phyloP scores from a whole-genome alignment of 1,140 invertebrate species.

The Goniozus legneri region DNA sequence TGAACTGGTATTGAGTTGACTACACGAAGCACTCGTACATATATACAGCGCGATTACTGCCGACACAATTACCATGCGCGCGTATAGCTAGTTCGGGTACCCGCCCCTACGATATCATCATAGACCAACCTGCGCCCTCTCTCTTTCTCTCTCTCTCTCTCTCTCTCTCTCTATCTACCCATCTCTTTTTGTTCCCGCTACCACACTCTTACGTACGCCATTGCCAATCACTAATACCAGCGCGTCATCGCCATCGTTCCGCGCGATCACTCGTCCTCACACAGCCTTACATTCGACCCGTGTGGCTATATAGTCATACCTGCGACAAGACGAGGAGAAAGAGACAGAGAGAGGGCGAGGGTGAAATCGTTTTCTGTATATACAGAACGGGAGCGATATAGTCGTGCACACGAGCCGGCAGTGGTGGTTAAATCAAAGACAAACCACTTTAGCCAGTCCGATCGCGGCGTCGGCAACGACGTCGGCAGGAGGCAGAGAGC shows the following conservation, averaged over 20 bases:
- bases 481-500: too few relatives aligned
- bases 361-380: conserved; percentile 14
- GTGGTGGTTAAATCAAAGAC: conserved; percentile 53
- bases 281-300: conserved; percentile 9
- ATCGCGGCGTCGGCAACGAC: too few relatives aligned
- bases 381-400: background rate
- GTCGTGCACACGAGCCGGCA: conserved; percentile 19
- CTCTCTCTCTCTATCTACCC: too few relatives aligned
- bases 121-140: too few relatives aligned
- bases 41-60: conserved; percentile 21
- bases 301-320: conserved; percentile 5
- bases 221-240: conserved; percentile 21
- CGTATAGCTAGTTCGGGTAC: too few relatives aligned
- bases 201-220: too few relatives aligned
- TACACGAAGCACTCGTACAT: too few relatives aligned
- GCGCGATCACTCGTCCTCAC: conserved; percentile 21
- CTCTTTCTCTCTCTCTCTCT: too few relatives aligned
- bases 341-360: conserved; percentile 7
- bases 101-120: too few relatives aligned
- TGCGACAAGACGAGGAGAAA: background rate
- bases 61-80: conserved; percentile 21
- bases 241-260: conserved; percentile 7
- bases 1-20: too few relatives aligned
- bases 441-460: conserved; percentile 51
- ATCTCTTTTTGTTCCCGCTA: too few relatives aligned